A percentile compares a stretch with the other conserved stretches of the same genome.
phyloP scores from a whole-genome alignment of 2,797 vertebrate genomes.

The Galaxias olidus region DNA sequence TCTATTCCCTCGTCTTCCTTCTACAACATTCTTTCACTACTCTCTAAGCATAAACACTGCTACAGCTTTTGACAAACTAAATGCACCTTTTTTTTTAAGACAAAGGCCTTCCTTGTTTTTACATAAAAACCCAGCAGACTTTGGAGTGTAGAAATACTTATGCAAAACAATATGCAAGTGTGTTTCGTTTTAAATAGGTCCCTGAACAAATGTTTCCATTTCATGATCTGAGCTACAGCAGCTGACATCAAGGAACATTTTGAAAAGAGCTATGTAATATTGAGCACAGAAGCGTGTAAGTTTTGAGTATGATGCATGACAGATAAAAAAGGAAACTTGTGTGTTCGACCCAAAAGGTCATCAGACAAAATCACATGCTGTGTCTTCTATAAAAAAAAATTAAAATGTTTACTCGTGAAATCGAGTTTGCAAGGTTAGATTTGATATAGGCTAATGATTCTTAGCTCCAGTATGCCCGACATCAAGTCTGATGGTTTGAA shows the following conservation, averaged over 20 bases:
- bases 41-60: too few species aligned
- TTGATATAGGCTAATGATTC: too few species aligned
- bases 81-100: not conserved
- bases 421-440: too few species aligned
- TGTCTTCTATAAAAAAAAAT: too few species aligned
- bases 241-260: constrained; percentile 2
- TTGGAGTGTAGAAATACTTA: constrained; percentile 6
- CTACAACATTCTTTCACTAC: too few species aligned
- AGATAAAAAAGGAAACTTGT: too few species aligned
- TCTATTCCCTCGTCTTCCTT: constrained; percentile 3
- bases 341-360: too few species aligned
- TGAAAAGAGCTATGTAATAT: not conserved
- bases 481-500: too few species aligned
- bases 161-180: constrained; percentile 10
- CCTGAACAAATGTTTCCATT: not conserved
- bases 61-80: not conserved
- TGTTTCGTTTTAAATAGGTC: not conserved
- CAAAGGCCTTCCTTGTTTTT: constrained; percentile 12
- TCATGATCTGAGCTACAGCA: not conserved
- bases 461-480: too few species aligned
- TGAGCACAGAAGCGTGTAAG: not conserved
- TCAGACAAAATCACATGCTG: too few species aligned
- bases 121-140: constrained; percentile 9
- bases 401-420: too few species aligned
- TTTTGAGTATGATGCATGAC: too few species aligned